phyloP scores from a whole-genome alignment of 2,797 vertebrate species.

The Danio tinwini region DNA sequence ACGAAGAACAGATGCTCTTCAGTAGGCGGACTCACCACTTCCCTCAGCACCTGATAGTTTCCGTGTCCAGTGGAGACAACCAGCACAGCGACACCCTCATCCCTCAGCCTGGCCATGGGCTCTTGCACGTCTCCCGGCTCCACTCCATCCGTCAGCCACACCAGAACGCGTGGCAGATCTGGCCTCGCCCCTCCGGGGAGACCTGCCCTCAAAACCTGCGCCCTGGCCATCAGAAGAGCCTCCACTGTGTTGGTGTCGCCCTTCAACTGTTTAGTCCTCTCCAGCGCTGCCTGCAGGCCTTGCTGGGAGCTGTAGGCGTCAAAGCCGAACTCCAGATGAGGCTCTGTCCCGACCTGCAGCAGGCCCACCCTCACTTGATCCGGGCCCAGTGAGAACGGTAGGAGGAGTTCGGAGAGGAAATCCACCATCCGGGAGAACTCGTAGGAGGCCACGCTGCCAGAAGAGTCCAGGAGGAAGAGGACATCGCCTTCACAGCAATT shows the following conservation, averaged over 20 bases:
- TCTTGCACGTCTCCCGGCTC: constrained; percentile 86
- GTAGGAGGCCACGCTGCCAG: constrained; percentile 90
- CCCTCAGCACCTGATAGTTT: constrained; percentile 85
- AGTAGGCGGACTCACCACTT: constrained; percentile 82
- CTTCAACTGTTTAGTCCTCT: constrained; percentile 79
- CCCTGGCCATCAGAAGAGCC: constrained; percentile 81
- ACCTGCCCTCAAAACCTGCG: constrained; percentile 74
- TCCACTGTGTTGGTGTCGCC: constrained; percentile 94
- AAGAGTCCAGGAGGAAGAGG: constrained; percentile 93
- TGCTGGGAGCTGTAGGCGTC: constrained; percentile 67
- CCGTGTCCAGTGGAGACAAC: constrained; percentile 91
- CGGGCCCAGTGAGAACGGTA: constrained; percentile 84
- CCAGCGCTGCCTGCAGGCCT: constrained; percentile 78
- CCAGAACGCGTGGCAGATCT: constrained; percentile 88
- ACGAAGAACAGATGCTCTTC: constrained; percentile 90
- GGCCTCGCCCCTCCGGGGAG: constrained; percentile 72
- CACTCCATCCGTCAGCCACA: constrained; percentile 95
- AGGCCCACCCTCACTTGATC: constrained; percentile 86
- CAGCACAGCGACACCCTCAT: constrained; percentile 86
- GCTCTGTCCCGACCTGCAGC: constrained; percentile 86
- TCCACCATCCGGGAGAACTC: constrained; percentile 88
- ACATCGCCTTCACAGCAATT: constrained; percentile 88
- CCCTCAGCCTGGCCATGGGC: constrained; percentile 84
- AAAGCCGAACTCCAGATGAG: constrained; percentile 89
- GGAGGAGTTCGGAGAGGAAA: constrained; percentile 89